Evolutionary conservation across 2,797 vertebrate species (phyloP).

Genomic region (Cirrhinus mrigala): DNA sequence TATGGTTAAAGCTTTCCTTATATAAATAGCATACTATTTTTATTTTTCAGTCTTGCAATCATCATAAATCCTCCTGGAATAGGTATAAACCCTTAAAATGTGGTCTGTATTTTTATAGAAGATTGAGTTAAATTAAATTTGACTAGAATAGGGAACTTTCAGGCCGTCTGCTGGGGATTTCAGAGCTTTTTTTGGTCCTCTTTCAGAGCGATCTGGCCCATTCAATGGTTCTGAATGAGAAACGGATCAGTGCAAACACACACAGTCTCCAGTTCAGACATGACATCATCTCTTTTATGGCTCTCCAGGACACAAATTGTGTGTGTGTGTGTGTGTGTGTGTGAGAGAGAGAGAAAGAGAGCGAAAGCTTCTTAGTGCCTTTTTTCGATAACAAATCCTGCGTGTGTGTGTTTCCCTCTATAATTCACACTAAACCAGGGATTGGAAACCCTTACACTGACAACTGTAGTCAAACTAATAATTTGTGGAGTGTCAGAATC

Average conservation of each 20-base stretch:
- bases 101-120: conserved; percentile 1
- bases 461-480: conserved; percentile 23
- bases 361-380: conserved; percentile 18
- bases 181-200: conserved; percentile 44
- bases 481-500: conserved; percentile 1
- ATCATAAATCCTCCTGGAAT: conserved; percentile 6
- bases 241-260: conserved; percentile 71
- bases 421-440: conserved; percentile 24
- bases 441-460: conserved; percentile 27
- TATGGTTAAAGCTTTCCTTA: background rate
- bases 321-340: conserved; percentile 55
- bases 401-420: conserved; percentile 10
- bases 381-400: conserved; percentile 23
- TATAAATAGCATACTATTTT: background rate
- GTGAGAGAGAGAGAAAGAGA: background rate
- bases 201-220: conserved; percentile 63
- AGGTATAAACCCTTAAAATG: conserved; percentile 2
- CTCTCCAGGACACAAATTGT: conserved; percentile 67
- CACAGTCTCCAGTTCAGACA: conserved; percentile 74
- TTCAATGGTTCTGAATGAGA: conserved; percentile 68
- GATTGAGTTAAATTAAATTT: conserved; percentile 45
- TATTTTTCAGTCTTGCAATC: background rate
- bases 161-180: conserved; percentile 46
- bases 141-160: conserved; percentile 37
- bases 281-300: conserved; percentile 78